A percentile compares a stretch with the other conserved stretches of the same genome.
Evolutionary conservation across 2,113 vertebrate genomes (phyloP).

Genomic region (Takifugu bimaculatus): DNA sequence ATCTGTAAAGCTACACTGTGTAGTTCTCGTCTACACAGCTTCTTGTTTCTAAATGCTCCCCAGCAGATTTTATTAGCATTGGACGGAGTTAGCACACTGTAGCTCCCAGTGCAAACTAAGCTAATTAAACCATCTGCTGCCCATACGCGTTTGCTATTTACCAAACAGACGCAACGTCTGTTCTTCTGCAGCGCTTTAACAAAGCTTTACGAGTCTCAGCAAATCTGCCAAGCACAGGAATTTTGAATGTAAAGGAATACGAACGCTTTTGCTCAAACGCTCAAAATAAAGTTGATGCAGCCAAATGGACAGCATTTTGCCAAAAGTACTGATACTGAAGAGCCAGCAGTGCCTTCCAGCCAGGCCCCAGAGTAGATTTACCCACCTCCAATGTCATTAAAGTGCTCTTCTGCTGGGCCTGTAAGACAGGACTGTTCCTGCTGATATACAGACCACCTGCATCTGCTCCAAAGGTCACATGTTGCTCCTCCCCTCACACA

Average conservation of each 20-base stretch:
- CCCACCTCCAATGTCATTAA: slow-evolving; percentile 57
- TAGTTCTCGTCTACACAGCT: background rate
- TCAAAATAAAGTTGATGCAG: too few relatives aligned
- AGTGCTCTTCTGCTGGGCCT: slow-evolving; percentile 33
- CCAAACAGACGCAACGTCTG: too few relatives aligned
- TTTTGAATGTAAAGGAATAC: too few relatives aligned
- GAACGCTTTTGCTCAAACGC: too few relatives aligned
- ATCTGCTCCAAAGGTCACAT: slow-evolving; percentile 50
- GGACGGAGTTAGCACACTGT: background rate
- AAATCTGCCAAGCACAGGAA: too few relatives aligned
- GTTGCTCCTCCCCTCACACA: slow-evolving; percentile 3
- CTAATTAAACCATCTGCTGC: too few relatives aligned
- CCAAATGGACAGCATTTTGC: too few relatives aligned
- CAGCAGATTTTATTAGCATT: background rate
- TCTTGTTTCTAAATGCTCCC: background rate
- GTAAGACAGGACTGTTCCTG: slow-evolving; percentile 15
- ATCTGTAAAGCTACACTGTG: background rate
- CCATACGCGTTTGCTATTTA: background rate
- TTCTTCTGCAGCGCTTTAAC: too few relatives aligned
- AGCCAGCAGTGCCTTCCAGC: slow-evolving; percentile 4
- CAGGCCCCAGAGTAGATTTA: slow-evolving; percentile 35
- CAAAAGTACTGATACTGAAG: slow-evolving; percentile 3
- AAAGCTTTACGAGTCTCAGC: too few relatives aligned
- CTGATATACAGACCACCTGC: slow-evolving; percentile 40
- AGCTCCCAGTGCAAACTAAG: background rate